A percentile compares a stretch with the other conserved stretches of the same genome.
Conservation (phyloP, 1,140 invertebrate species). For the Lethrus apterus region DNA sequence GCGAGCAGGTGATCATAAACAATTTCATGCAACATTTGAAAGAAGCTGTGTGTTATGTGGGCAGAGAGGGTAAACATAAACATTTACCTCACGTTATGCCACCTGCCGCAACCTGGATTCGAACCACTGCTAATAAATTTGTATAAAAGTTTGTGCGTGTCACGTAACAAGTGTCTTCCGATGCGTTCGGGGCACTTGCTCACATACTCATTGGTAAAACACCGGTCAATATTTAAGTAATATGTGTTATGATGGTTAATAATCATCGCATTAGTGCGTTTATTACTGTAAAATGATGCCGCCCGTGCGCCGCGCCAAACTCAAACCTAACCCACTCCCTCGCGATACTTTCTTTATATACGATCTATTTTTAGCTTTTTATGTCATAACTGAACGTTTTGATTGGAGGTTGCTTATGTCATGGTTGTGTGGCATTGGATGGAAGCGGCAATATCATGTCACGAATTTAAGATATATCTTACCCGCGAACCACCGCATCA, state of each 20-base stretch:
- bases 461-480: slow-evolving; percentile 22
- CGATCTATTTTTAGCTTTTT: slow-evolving; percentile 32
- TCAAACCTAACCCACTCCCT: slow-evolving; percentile 32
- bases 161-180: slow-evolving; percentile 23
- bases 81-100: slow-evolving; percentile 34
- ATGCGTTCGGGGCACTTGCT: slow-evolving; percentile 20
- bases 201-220: slow-evolving; percentile 23
- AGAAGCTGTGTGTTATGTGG: neutral
- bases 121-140: slow-evolving; percentile 24
- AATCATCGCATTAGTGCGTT: slow-evolving; percentile 29
- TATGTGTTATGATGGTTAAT: slow-evolving; percentile 26
- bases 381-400: slow-evolving; percentile 20
- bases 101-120: slow-evolving; percentile 30
- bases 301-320: slow-evolving; percentile 30
- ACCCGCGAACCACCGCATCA: slow-evolving; percentile 18
- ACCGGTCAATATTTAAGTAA: slow-evolving; percentile 20
- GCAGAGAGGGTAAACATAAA: slow-evolving; percentile 30
- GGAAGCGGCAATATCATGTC: slow-evolving; percentile 16
- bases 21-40: too few species aligned
- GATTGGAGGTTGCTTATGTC: slow-evolving; percentile 24
- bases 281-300: slow-evolving; percentile 21
- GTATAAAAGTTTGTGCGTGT: slow-evolving; percentile 14
- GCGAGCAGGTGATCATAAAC: too few species aligned
- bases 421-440: slow-evolving; percentile 22
- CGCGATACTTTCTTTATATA: slow-evolving; percentile 31